Conservation (phyloP, 2,113 vertebrate genomes). For the Xenopus laevis region DNA sequence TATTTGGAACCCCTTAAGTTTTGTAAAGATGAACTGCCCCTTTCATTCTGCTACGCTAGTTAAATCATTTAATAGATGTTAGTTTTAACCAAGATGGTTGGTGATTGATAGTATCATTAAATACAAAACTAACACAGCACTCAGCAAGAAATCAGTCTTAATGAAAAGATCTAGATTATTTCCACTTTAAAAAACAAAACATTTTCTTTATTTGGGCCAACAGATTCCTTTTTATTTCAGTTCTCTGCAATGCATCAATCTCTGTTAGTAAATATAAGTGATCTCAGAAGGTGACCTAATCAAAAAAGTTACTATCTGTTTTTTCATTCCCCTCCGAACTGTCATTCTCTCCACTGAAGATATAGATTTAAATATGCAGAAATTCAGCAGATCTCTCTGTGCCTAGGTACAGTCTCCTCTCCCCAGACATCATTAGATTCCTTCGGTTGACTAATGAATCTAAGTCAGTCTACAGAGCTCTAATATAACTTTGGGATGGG, state of each 20-base stretch:
- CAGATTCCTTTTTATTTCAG: constrained; percentile 1
- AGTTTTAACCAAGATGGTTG: too few species aligned
- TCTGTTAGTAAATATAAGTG: neutral
- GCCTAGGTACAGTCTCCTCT: constrained; percentile 25
- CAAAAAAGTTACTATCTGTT: neutral
- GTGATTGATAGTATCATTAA: too few species aligned
- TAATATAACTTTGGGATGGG: constrained; percentile 37
- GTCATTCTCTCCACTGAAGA: constrained; percentile 14
- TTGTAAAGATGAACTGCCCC: too few species aligned
- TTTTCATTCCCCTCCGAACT: neutral
- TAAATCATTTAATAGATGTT: too few species aligned
- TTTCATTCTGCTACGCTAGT: too few species aligned
- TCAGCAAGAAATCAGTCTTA: too few species aligned
- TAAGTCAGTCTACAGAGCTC: constrained; percentile 30
- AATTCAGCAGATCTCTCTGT: constrained; percentile 28
- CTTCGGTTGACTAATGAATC: constrained; percentile 39
- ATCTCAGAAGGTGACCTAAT: constrained; percentile 5
- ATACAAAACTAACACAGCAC: too few species aligned
- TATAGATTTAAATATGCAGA: constrained; percentile 39
- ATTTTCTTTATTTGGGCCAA: neutral
- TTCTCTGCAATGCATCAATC: constrained; percentile 16
- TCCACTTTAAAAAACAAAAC: too few species aligned
- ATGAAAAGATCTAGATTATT: too few species aligned
- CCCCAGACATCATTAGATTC: constrained; percentile 40
- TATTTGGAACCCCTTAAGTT: too few species aligned